Conservation (phyloP, 2,113 vertebrate genomes). For the Microcebus lehilahytsara region DNA sequence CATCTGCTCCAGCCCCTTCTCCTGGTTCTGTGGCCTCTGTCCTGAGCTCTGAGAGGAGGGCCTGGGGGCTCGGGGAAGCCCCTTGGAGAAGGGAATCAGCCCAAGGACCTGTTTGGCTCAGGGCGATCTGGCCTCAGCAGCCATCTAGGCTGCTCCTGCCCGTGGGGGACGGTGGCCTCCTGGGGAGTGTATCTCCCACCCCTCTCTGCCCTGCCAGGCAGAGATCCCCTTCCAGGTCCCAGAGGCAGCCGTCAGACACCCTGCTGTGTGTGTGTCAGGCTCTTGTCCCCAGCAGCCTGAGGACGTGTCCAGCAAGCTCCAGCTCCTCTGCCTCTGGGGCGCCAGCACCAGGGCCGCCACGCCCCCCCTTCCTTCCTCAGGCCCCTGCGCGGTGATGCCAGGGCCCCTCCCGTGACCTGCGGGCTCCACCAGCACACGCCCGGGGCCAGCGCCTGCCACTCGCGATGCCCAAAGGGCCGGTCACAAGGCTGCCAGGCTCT, state of each 20-base stretch:
- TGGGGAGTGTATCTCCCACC: neutral
- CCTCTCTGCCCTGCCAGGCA: neutral
- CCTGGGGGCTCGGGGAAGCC: neutral
- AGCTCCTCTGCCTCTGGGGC: neutral
- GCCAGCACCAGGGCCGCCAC: neutral
- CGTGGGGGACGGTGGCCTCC: fast-evolving
- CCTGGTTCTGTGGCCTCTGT: neutral
- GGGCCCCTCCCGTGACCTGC: neutral
- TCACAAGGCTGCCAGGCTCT: fast-evolving
- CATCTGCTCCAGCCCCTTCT: too few relatives aligned
- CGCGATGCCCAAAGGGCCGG: neutral
- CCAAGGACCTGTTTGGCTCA: fast-evolving
- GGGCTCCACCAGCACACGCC: neutral
- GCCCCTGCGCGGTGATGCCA: neutral
- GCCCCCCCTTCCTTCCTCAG: fast-evolving
- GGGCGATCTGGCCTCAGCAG: too few relatives aligned
- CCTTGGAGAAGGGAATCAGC: fast-evolving
- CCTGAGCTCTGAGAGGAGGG: neutral
- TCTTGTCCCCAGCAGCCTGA: fast-evolving
- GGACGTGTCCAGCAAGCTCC: fast-evolving
- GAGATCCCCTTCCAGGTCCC: neutral
- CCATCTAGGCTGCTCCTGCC: neutral
- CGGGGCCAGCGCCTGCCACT: neutral
- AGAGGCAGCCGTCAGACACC: neutral
- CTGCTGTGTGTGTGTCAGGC: neutral